These are phyloP conservation scores for Eurypyga helias DNA, from an alignment of 2,113 vertebrate genomes.

Conservation along the genomic window DNA sequence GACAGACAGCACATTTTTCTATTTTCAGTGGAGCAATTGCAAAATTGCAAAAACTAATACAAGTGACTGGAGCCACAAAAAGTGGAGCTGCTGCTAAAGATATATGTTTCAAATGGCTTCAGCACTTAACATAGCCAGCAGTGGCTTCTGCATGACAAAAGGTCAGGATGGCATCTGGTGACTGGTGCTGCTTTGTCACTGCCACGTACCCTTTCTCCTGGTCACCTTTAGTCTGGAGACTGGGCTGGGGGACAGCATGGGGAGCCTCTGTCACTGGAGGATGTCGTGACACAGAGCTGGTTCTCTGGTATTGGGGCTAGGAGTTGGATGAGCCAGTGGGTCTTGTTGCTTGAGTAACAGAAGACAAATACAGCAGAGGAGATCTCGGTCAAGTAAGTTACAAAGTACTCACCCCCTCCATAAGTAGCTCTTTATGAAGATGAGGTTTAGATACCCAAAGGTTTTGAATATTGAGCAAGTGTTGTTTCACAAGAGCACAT, in stretches of 20 bases:
- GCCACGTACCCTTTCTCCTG: not conserved
- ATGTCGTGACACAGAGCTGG: not conserved
- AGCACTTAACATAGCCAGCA: not conserved
- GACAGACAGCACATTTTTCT: slow-evolving; percentile 36
- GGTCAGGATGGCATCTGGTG: not conserved
- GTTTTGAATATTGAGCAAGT: not conserved
- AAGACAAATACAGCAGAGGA: not conserved
- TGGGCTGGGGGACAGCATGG: not conserved
- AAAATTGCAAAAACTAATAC: slow-evolving; percentile 1
- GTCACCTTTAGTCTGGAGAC: not conserved
- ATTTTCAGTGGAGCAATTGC: not conserved
- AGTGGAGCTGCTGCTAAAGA: not conserved
- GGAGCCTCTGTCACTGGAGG: not conserved
- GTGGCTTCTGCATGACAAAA: not conserved
- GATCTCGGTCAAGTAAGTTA: not conserved
- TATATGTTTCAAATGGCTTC: not conserved
- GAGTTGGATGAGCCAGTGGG: not conserved
- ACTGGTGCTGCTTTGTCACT: not conserved
- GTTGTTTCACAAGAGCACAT: not conserved
- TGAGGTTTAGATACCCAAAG: not conserved
- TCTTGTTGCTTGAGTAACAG: not conserved
- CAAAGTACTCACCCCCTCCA: not conserved
- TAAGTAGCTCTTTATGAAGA: not conserved
- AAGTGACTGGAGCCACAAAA: not conserved
- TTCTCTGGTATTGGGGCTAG: not conserved